Evolutionary conservation across 2,797 vertebrate species (phyloP), one percentile per base, ranked within the genome.

Genomic region (Myripristis jacobus): DNA sequence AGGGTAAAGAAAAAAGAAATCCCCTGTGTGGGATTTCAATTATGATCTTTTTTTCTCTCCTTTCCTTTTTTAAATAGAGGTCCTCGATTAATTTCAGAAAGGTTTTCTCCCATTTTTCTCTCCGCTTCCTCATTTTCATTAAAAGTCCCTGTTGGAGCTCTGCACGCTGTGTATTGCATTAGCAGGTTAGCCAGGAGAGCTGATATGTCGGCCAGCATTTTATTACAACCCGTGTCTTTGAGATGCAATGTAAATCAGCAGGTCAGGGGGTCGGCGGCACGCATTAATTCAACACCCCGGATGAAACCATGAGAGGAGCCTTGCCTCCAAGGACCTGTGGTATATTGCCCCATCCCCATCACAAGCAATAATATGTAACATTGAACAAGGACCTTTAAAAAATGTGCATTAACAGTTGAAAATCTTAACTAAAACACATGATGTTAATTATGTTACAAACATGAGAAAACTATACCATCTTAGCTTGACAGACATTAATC

Each of bases 1-100:
- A 77, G 69, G 57, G 27, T 70, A 63, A 72, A 83, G 65, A 75
- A 84, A 88, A 41, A 19, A 75, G 50, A 79, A 71, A 59, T 67
- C 73, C 70, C 89, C 68, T 75, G 75, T 84, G 83, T 83, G 79
- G 77, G 75, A 87, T 87, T 91, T 89, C 88, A 90, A 89, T 91
- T 89, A 86, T 80, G 74, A 80, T 83, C 75, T 56, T 86, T 82
- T 63, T 77, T 62, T 64, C 68, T 53, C 44, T 82, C 84, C 82
- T 83, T 86, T 87, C 86, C 88, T 89, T 87, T 89, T 84, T 89
- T 87, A 90, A 87, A 91, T 89, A 82, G 83, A 83, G 84, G 84
- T 81, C 83, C 81, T 86, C 36, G 79, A 89, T 90, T 91, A 85
- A 89, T 90, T 92, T 90, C 82, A 81, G 82, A 78, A 75, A 84